These are phyloP conservation scores for Callosobruchus maculatus DNA, from an alignment of 2,888 invertebrate species.

Conservation along the genomic window DNA sequence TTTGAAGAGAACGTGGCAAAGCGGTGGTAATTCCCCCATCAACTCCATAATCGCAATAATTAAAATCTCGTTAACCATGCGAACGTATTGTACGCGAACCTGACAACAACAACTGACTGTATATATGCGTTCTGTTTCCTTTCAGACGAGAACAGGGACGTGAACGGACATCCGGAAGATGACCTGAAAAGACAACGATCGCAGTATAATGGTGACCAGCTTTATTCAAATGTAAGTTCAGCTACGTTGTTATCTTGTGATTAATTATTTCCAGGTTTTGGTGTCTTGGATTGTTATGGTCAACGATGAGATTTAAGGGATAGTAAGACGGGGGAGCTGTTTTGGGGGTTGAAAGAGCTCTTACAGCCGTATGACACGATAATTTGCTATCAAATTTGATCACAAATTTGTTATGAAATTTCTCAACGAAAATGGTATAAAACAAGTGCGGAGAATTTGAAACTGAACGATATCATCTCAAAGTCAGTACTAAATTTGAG, in stretches of 20 bases:
- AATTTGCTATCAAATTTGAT: no score
- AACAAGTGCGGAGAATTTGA: no score
- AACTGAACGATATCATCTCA: no score
- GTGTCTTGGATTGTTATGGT: not conserved
- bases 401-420: no score
- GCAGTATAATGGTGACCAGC: constrained; percentile 85
- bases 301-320: not conserved
- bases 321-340: not conserved
- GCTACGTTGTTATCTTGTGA: constrained; percentile 3
- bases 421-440: no score
- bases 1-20: not conserved
- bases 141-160: constrained; percentile 82
- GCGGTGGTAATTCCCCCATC: not conserved
- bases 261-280: not conserved
- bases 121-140: not conserved
- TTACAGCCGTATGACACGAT: no score
- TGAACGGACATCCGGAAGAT: constrained; percentile 83
- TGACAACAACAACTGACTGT: not conserved
- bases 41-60: not conserved
- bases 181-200: constrained; percentile 84
- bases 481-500: no score
- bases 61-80: not conserved
- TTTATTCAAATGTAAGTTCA: constrained; percentile 80
- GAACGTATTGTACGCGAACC: not conserved
- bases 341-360: not conserved